Percentiles rank a stretch among this genome's conserved stretches.
Evolutionary conservation across 2,888 invertebrate genomes (phyloP).

Genomic region (Proisotoma minuta): DNA sequence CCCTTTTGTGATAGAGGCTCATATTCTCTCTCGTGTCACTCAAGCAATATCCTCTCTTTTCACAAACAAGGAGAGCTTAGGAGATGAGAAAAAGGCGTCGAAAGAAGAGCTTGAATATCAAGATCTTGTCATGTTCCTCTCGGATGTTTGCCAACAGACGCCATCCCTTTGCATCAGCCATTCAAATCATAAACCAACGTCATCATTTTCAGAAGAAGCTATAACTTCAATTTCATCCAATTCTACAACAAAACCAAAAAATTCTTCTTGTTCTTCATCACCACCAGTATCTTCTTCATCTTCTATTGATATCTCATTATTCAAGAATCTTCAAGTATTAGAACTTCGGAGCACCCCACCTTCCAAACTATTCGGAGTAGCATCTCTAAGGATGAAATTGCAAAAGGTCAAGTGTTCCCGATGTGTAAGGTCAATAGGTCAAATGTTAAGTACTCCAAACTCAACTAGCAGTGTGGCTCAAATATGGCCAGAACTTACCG

Average conservation of each 20-base stretch:
- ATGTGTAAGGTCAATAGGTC: constrained; percentile 35
- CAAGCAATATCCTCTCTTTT: constrained; percentile 31
- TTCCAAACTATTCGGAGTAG: constrained; percentile 29
- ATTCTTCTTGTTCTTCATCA: not conserved
- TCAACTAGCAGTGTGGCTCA: constrained; percentile 12
- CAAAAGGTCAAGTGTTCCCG: constrained; percentile 40
- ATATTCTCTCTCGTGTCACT: constrained; percentile 28
- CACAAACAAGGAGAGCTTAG: constrained; percentile 3
- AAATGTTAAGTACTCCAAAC: constrained; percentile 23
- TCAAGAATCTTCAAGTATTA: constrained; percentile 37
- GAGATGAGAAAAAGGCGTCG: constrained; percentile 13
- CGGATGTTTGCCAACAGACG: constrained; percentile 44
- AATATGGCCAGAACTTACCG: constrained; percentile 45
- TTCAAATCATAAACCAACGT: constrained; percentile 20
- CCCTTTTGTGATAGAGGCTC: constrained; percentile 42
- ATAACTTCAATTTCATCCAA: constrained; percentile 7
- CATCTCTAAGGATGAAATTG: constrained; percentile 35
- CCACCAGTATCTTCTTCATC: constrained; percentile 7
- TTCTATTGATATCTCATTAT: constrained; percentile 36
- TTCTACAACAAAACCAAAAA: not conserved
- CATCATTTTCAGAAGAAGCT: not conserved
- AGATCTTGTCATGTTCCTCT: constrained; percentile 43
- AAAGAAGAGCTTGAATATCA: constrained; percentile 30
- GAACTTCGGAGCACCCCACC: constrained; percentile 44
- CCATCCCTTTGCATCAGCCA: constrained; percentile 41